Conservation (phyloP, 2,888 invertebrate genomes). For the Drosophila gaucha region DNA sequence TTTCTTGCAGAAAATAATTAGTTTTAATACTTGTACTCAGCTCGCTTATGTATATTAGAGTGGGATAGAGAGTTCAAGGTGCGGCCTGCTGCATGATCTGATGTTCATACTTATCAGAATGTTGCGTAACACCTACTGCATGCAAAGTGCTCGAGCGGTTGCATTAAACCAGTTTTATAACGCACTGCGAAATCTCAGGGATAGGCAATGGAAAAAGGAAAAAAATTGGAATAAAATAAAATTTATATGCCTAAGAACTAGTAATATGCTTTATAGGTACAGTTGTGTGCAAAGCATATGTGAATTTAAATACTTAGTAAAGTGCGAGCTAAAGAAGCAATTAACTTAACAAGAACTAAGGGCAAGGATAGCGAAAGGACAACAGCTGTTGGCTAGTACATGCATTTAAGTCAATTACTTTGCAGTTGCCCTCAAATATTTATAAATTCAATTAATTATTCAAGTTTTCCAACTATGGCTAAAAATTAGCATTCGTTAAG, state of each 20-base stretch:
- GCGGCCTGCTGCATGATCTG: slow-evolving; percentile 10
- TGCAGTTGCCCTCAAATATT: neutral
- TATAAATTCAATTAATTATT: slow-evolving; percentile 32
- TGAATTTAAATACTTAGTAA: neutral
- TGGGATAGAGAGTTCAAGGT: slow-evolving; percentile 19
- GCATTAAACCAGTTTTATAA: slow-evolving; percentile 43
- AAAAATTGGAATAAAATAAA: neutral
- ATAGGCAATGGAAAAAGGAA: neutral
- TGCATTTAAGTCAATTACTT: neutral
- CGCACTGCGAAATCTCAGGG: slow-evolving; percentile 4
- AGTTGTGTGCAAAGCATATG: slow-evolving; percentile 33
- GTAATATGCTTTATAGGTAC: slow-evolving; percentile 16
- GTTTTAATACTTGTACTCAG: slow-evolving; percentile 1
- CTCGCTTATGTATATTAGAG: neutral
- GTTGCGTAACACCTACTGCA: slow-evolving; percentile 56
- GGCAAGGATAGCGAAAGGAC: slow-evolving; percentile 9
- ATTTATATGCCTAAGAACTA: neutral
- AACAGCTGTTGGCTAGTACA: slow-evolving; percentile 11
- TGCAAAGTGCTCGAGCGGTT: slow-evolving; percentile 38
- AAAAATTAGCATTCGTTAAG: slow-evolving; percentile 8
- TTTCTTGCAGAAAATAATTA: neutral
- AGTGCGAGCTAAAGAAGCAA: neutral
- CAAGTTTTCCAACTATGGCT: slow-evolving; percentile 15
- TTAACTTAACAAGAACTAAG: neutral
- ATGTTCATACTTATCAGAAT: slow-evolving; percentile 28